These are phyloP conservation scores for Montipora capitata DNA, from an alignment of 92 coral and sea anemone species.

Conservation along the genomic window DNA sequence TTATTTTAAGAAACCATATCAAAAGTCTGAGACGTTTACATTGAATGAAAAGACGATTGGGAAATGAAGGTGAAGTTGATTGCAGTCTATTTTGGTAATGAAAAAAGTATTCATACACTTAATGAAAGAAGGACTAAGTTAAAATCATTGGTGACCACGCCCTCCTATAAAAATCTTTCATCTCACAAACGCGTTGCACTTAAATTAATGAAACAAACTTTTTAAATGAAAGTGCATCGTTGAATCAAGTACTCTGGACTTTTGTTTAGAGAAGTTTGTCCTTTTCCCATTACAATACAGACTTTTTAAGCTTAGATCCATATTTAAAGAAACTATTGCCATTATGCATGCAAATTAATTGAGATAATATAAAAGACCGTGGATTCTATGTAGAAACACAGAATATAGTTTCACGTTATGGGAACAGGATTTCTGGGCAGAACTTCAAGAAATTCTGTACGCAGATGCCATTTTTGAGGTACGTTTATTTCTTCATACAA, in stretches of 20 bases:
- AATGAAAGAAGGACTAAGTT: neutral
- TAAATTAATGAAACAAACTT: neutral
- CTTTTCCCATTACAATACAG: neutral
- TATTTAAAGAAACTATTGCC: too few relatives aligned
- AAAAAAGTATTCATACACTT: neutral
- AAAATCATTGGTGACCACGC: conserved; percentile 11
- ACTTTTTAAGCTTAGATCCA: neutral
- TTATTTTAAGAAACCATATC: too few relatives aligned
- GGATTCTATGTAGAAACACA: neutral
- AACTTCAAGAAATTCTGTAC: too few relatives aligned
- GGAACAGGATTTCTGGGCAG: too few relatives aligned
- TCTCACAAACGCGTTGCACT: neutral
- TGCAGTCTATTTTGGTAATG: neutral
- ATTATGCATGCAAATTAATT: neutral
- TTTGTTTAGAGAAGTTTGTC: neutral
- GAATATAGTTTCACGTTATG: neutral
- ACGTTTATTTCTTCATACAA: too few relatives aligned
- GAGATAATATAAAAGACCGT: neutral
- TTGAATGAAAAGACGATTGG: too few relatives aligned
- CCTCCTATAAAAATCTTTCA: conserved; percentile 1
- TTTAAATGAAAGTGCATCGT: neutral
- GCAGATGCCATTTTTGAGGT: too few relatives aligned
- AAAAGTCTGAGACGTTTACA: too few relatives aligned
- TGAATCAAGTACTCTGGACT: neutral
- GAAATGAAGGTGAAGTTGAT: too few relatives aligned